Percentiles rank a stretch among this genome's conserved stretches.
Evolutionary conservation across 2,888 invertebrate species (phyloP).

Genomic region (Oxystoma pomonae): DNA sequence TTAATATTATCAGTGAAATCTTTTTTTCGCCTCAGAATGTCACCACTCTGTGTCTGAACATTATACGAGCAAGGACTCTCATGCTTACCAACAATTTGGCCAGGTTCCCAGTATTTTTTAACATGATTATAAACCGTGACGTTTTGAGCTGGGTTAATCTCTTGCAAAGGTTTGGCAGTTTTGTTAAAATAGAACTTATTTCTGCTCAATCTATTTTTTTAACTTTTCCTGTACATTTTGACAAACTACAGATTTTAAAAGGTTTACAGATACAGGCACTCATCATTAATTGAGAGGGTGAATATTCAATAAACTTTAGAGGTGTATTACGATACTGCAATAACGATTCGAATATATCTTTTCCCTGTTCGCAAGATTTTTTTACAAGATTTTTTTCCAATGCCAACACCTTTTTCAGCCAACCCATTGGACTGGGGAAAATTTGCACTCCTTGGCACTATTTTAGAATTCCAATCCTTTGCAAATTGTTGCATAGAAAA

Average conservation of each 20-base stretch:
- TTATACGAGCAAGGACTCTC: neutral
- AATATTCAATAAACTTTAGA: slow-evolving; percentile 1
- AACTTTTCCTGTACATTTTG: neutral
- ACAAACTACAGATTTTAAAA: neutral
- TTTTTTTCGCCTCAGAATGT: neutral
- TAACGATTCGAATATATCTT: neutral
- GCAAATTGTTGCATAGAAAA: slow-evolving; percentile 8
- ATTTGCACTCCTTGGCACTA: slow-evolving; percentile 10
- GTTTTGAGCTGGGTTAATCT: neutral
- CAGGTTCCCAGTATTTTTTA: neutral
- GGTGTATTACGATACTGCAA: neutral
- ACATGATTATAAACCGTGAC: neutral
- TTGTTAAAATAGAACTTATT: neutral
- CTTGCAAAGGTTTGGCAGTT: neutral
- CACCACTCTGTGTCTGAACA: neutral
- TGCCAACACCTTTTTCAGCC: neutral
- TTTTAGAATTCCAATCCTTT: slow-evolving; percentile 12
- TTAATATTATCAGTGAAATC: neutral
- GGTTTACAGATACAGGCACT: slow-evolving; percentile 9
- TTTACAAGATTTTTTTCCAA: neutral
- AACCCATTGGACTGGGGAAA: slow-evolving; percentile 10
- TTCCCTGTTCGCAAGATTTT: neutral
- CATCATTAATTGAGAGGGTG: neutral
- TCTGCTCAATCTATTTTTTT: no score
- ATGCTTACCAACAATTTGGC: neutral